These are phyloP conservation scores for Poeciliopsis prolifica DNA, from an alignment of 2,113 vertebrate species.

Conservation along the genomic window DNA sequence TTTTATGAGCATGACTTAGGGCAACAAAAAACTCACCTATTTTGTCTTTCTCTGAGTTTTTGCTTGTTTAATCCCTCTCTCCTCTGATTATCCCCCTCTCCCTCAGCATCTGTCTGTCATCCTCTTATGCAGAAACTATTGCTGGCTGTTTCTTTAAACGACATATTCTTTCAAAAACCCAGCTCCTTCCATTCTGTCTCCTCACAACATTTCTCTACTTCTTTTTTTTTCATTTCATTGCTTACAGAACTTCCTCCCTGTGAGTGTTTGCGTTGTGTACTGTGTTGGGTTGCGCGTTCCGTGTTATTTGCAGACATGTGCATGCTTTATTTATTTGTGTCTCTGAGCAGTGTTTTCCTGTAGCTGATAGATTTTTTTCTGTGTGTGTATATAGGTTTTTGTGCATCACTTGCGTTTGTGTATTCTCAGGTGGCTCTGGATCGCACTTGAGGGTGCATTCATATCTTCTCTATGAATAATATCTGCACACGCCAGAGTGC, in stretches of 20 bases:
- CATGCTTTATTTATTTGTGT: slow-evolving; percentile 1
- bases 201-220: neutral
- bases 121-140: slow-evolving; percentile 31
- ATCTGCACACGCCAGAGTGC: slow-evolving; percentile 57
- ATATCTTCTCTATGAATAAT: slow-evolving; percentile 60
- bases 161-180: slow-evolving; percentile 22
- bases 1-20: neutral
- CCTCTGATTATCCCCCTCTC: neutral
- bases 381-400: neutral
- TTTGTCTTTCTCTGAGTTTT: neutral
- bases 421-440: slow-evolving; percentile 59
- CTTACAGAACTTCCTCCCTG: slow-evolving; percentile 2
- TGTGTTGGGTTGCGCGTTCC: slow-evolving; percentile 4
- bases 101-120: slow-evolving; percentile 20
- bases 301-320: slow-evolving; percentile 3
- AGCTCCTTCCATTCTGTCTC: slow-evolving; percentile 24
- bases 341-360: slow-evolving; percentile 24
- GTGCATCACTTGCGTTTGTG: slow-evolving; percentile 29
- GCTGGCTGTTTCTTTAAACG: slow-evolving; percentile 20
- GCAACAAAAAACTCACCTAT: neutral
- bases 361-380: neutral
- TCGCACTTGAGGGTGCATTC: slow-evolving; percentile 54
- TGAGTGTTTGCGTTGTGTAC: neutral
- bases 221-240: neutral
- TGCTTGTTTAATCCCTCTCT: slow-evolving; percentile 8